Evolutionary conservation across 2,888 invertebrate species (phyloP), one percentile per base, ranked within the genome.

Genomic region (Meteorus colon): DNA sequence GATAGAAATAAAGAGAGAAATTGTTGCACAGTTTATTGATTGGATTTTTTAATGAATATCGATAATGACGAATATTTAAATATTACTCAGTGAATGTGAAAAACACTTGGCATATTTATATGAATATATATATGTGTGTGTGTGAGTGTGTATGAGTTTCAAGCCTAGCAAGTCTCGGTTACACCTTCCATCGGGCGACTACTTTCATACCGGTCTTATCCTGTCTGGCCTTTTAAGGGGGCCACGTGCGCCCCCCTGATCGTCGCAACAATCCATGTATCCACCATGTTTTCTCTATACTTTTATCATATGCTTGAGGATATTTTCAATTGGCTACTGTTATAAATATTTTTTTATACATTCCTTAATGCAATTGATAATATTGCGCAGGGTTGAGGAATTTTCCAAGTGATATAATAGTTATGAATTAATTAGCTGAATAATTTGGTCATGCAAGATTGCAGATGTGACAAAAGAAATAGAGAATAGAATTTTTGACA

Each of bases 151-250:
- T 41, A 41, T 8, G 37, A 55, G 55, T 19, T 59, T 41, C 24
- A 34, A 41, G 55, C 27, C 19, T 59, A 70, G 59, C 60, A 70
- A 60, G 55, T 69, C 69, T 70, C 34, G 34, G 62, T 62, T 62
- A 60, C 63, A 65, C 63, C 63, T 72, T 63, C 48, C 63, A 51
- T 63, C 19, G 6, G n/a, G 19, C 63, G 55, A 77, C 80, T 78
- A 80, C 81, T 83, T 81, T 83, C 83, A 78, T 81, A 80, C 80
- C 75, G 77, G 75, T 79, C 75, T 51, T 77, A 71, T 51, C 45
- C 72, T 74, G 70, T 76, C 66, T 80, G 75, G 72, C 83, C 83
- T 82, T 83, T 83, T 84, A 82, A 84, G 84, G 84, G 67, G 79
- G 77, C 76, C 80, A 71, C 73, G 74, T 76, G 77, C 75, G 63